A percentile compares a stretch with the other conserved stretches of the same genome.
Conservation (phyloP, 2,113 vertebrate genomes). For the Melanostigma gelatinosum region DNA sequence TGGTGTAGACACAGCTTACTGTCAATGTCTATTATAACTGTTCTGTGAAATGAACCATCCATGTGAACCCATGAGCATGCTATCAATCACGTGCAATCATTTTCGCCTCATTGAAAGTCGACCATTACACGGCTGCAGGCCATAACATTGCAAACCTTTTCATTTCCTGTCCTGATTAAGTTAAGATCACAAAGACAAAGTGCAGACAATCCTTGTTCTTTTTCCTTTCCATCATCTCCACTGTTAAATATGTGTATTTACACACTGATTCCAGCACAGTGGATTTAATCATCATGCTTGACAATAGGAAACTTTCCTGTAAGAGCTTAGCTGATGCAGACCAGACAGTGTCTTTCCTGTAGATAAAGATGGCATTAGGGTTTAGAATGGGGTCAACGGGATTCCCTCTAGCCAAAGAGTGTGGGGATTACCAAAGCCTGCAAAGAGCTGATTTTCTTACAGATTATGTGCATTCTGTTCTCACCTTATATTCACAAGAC, state of each 20-base stretch:
- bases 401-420: conserved; percentile 63
- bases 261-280: background rate
- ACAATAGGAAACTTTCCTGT: conserved; percentile 27
- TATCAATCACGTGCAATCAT: background rate
- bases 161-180: conserved; percentile 8
- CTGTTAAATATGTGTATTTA: conserved; percentile 20
- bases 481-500: conserved; percentile 32
- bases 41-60: background rate
- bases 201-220: background rate
- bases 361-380: conserved; percentile 56
- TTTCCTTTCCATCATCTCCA: background rate
- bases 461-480: conserved; percentile 83
- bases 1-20: background rate
- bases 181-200: conserved; percentile 4
- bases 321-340: conserved; percentile 25
- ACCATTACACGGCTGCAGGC: background rate
- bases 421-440: conserved; percentile 75
- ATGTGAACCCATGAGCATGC: background rate
- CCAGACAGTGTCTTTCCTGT: conserved; percentile 41
- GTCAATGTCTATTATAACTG: background rate
- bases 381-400: conserved; percentile 62
- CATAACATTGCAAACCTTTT: background rate
- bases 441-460: conserved; percentile 75
- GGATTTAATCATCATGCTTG: conserved; percentile 9
- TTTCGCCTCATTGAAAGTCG: background rate